Conservation (phyloP, 1,140 invertebrate species). For the Paralvinella palmiformis region DNA sequence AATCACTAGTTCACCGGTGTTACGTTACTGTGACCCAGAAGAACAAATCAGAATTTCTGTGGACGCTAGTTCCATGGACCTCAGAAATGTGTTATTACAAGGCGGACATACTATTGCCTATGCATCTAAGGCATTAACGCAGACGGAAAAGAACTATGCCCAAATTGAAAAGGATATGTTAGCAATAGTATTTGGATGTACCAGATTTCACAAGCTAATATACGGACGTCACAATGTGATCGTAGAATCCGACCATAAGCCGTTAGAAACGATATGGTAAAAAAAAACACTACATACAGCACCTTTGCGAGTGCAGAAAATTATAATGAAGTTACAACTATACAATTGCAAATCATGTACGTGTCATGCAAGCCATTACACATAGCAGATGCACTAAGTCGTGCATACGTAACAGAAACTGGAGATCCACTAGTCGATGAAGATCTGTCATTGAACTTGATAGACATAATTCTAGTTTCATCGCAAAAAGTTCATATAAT, state of each 20-base stretch:
- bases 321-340: conserved; percentile 46
- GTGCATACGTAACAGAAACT: neutral
- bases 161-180: conserved; percentile 53
- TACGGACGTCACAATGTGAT: conserved; percentile 31
- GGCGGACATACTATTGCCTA: conserved; percentile 48
- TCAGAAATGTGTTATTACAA: conserved; percentile 50
- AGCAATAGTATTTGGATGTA: conserved; percentile 49
- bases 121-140: conserved; percentile 46
- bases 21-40: too few species aligned
- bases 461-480: neutral
- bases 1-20: too few species aligned
- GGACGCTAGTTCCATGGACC: too few species aligned
- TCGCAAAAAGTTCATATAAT: conserved; percentile 19
- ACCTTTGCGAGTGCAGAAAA: conserved; percentile 46
- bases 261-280: conserved; percentile 43
- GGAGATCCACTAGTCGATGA: neutral
- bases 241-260: conserved; percentile 40
- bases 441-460: neutral
- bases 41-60: too few species aligned
- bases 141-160: conserved; percentile 49
- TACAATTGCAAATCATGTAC: conserved; percentile 49
- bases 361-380: conserved; percentile 42
- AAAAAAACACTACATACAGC: conserved; percentile 45
- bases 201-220: conserved; percentile 45
- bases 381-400: conserved; percentile 37